Percentiles rank a stretch among this genome's conserved stretches.
These are phyloP conservation scores for Helicolenus hilgendorfi DNA, from an alignment of 2,797 vertebrate genomes.

Conservation along the genomic window DNA sequence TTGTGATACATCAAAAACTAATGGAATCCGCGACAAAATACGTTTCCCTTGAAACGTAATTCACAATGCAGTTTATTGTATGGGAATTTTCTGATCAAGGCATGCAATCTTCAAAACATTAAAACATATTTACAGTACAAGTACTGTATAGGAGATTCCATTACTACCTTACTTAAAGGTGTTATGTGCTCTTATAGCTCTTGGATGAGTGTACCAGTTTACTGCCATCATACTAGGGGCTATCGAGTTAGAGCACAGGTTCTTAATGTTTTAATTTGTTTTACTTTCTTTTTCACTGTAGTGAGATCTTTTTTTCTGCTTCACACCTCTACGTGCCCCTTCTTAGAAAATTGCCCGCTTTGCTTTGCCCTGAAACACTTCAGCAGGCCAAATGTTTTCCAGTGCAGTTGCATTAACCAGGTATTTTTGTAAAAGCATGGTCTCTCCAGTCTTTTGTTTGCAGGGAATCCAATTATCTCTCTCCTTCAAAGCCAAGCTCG, in stretches of 20 bases:
- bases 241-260: background rate
- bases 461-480: constrained; percentile 37
- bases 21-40: background rate
- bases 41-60: background rate
- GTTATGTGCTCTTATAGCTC: background rate
- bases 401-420: background rate
- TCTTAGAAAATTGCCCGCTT: background rate
- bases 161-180: background rate
- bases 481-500: constrained; percentile 1
- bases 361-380: background rate
- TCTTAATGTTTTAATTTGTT: background rate
- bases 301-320: background rate
- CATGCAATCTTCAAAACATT: background rate
- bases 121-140: background rate
- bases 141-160: background rate
- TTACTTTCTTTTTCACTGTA: background rate
- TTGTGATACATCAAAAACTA: too few relatives aligned
- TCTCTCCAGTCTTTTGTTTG: constrained; percentile 10
- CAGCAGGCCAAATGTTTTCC: constrained; percentile 3
- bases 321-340: background rate
- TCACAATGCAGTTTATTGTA: background rate
- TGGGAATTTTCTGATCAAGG: background rate
- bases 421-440: background rate
- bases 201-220: background rate
- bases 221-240: background rate